Base-by-base conservation (phyloP, 2,888 invertebrate genomes). In the Notodonta ziczac region DNA sequence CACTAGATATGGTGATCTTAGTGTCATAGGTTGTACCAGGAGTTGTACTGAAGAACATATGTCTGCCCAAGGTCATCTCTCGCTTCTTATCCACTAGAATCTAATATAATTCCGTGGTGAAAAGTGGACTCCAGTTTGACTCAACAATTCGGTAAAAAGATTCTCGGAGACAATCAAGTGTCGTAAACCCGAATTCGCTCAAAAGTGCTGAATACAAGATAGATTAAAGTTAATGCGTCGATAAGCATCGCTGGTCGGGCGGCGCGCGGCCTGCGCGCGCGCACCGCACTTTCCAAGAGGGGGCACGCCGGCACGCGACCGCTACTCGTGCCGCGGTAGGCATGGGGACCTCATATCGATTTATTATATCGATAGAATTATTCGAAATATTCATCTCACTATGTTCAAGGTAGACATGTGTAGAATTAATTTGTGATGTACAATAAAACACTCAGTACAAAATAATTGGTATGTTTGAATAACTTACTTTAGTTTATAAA, bases 301-400 rank as follows among this genome's bases (percentile, higher is more conserved):
- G 84, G 85, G 87, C 84, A 84, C 86, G 86, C 84, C 78, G 89
- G 89, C 91, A 91, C 91, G 91, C 91, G 91, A 90, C 91, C 86
- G 86, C 88, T 87, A 87, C 88, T 88, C 87, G 84, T 84, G 81
- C 81, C 74, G 67, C 59, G 61, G 57, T 78, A 86, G 83, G 51
- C 77, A 67, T 66, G 80, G 42, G 72, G 13, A 46, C 5, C 13
- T 4, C 9, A 44, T n/a, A 10, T 5, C 46, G 46, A 24, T 44
- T 44, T 24, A 24, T 24, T 24, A 12, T 62, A 44, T 69, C 65
- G 65, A 70, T 63, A 60, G 62, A 35, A 67, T 61, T 46, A 46
- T 46, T 46, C 46, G 46, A 46, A 46, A n/a, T 5, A n/a, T 46
- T n/a, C 1, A 7, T 24, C 9, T 9, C 24, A 10, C 42, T 42